Conservation (phyloP, 2,888 invertebrate genomes). For the Hydrotaea cyrtoneurina region DNA sequence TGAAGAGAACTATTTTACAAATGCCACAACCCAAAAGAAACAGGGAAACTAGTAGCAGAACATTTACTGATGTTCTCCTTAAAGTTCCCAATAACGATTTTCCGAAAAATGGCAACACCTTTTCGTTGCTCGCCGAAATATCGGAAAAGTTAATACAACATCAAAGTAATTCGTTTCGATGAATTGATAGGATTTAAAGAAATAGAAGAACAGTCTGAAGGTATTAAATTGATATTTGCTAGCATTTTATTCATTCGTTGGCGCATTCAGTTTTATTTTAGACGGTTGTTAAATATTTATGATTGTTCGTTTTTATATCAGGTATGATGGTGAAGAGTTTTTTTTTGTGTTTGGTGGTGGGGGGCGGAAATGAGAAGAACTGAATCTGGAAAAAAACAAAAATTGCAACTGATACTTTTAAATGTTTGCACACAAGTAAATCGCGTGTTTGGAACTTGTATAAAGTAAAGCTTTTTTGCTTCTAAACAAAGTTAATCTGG, state of each 20-base stretch:
- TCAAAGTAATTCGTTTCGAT: background rate
- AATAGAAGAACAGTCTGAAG: background rate
- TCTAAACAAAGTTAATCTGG: no score
- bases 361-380: no score
- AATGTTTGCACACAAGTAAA: no score
- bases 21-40: background rate
- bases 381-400: no score
- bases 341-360: no score
- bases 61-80: slow-evolving; percentile 1
- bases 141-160: background rate
- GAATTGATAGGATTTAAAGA: background rate
- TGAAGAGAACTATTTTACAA: background rate
- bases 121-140: slow-evolving; percentile 2
- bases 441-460: no score
- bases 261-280: slow-evolving; percentile 50
- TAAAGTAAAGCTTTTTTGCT: no score
- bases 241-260: background rate
- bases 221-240: background rate
- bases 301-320: slow-evolving; percentile 20
- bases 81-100: background rate
- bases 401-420: no score
- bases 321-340: no score
- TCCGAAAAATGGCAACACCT: background rate
- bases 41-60: background rate
- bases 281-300: slow-evolving; percentile 60